Evolutionary conservation across 2,888 invertebrate genomes (phyloP).

Genomic region (Orgyia antiqua): DNA sequence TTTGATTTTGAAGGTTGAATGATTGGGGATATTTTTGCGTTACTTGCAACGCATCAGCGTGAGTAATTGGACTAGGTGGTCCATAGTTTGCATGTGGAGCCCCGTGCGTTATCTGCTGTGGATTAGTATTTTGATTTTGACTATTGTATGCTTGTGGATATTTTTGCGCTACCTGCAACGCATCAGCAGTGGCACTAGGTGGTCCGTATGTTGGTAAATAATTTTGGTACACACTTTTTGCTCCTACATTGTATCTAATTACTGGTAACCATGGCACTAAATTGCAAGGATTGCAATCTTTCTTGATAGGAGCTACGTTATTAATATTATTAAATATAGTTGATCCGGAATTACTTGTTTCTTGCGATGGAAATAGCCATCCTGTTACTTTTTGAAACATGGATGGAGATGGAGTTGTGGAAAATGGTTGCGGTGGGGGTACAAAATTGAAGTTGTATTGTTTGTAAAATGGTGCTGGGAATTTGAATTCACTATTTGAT

Average conservation of each 20-base stretch:
- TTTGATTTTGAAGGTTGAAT: constrained; percentile 35
- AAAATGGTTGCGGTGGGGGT: constrained; percentile 62
- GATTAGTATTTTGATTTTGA: constrained; percentile 30
- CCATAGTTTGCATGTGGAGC: constrained; percentile 52
- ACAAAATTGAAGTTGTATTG: constrained; percentile 70
- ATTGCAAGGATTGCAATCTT: constrained; percentile 87
- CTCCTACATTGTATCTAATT: constrained; percentile 63
- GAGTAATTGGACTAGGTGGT: constrained; percentile 59
- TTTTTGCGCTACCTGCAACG: constrained; percentile 38
- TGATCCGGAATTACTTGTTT: constrained; percentile 40
- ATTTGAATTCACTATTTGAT: constrained; percentile 51
- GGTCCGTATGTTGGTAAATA: constrained; percentile 58
- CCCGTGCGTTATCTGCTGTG: constrained; percentile 36
- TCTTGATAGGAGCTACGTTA: constrained; percentile 55
- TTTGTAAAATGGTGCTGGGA: constrained; percentile 67
- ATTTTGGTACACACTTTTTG: constrained; percentile 49
- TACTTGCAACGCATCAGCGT: constrained; percentile 37
- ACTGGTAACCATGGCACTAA: constrained; percentile 90
- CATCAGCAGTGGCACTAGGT: constrained; percentile 53
- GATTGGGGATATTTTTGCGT: constrained; percentile 42
- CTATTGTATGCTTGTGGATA: constrained; percentile 42
- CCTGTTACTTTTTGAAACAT: constrained; percentile 78
- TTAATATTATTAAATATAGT: constrained; percentile 34
- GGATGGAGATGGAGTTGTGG: constrained; percentile 65
- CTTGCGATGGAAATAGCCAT: constrained; percentile 79